phyloP scores from a whole-genome alignment of 2,888 invertebrate genomes.

The Acrocyrtus sp. region DNA sequence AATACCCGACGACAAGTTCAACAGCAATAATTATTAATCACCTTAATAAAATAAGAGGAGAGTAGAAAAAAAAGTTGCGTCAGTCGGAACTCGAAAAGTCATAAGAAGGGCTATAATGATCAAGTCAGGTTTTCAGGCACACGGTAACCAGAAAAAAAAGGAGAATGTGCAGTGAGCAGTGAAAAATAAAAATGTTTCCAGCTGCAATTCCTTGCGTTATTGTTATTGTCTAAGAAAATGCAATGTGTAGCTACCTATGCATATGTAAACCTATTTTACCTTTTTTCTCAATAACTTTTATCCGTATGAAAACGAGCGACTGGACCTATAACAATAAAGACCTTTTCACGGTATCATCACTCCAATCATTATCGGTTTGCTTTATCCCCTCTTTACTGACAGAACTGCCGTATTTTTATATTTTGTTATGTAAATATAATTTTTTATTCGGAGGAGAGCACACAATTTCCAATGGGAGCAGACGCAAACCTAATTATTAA shows the following conservation, averaged over 20 bases:
- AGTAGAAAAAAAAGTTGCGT: too few relatives aligned
- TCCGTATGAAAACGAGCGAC: not conserved
- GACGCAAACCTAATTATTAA: too few relatives aligned
- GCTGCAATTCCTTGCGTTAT: too few relatives aligned
- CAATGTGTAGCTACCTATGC: too few relatives aligned
- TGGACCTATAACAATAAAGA: not conserved
- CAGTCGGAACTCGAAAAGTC: constrained; percentile 6
- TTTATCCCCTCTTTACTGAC: not conserved
- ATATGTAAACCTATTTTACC: not conserved
- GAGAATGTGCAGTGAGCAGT: too few relatives aligned
- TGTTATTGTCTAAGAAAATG: too few relatives aligned
- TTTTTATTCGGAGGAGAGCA: not conserved
- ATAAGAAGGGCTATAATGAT: constrained; percentile 3
- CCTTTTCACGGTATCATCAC: not conserved
- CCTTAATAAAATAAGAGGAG: constrained; percentile 16
- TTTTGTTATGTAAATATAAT: not conserved
- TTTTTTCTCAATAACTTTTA: not conserved
- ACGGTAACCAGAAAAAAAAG: too few relatives aligned
- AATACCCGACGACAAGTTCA: constrained; percentile 44
- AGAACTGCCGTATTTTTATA: not conserved
- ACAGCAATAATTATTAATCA: constrained; percentile 41
- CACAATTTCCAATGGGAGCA: too few relatives aligned
- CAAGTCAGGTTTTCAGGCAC: constrained; percentile 10
- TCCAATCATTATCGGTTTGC: not conserved
- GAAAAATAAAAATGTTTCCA: too few relatives aligned